Evolutionary conservation across 2,888 invertebrate genomes (phyloP).

Genomic region (Nymphalis c-album): DNA sequence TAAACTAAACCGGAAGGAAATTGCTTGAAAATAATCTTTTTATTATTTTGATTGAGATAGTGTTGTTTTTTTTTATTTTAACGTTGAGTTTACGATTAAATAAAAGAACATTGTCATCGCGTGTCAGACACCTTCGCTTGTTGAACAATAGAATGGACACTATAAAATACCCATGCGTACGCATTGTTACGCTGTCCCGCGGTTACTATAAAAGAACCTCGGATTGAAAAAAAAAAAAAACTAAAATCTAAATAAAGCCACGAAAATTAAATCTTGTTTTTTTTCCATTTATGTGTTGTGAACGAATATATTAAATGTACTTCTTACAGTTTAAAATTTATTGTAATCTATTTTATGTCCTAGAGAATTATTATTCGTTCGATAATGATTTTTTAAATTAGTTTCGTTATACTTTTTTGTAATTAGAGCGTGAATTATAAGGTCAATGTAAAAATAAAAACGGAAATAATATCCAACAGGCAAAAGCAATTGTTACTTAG

Average conservation of each 20-base stretch:
- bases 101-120: slow-evolving; percentile 29
- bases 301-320: background rate
- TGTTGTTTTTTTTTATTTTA: background rate
- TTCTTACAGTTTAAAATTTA: background rate
- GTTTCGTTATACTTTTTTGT: background rate
- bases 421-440: slow-evolving; percentile 34
- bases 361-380: background rate
- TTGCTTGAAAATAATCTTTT: background rate
- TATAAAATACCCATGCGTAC: slow-evolving; percentile 52
- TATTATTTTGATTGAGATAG: background rate
- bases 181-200: slow-evolving; percentile 39
- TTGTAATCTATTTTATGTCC: background rate
- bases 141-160: slow-evolving; percentile 52
- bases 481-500: background rate
- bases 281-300: no score
- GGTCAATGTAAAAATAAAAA: slow-evolving; percentile 19
- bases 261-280: no score
- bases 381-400: background rate
- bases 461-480: slow-evolving; percentile 1
- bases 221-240: slow-evolving; percentile 35
- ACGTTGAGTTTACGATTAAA: slow-evolving; percentile 7
- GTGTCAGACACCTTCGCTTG: slow-evolving; percentile 33
- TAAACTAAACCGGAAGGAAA: background rate
- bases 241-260: slow-evolving; percentile 6
- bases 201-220: slow-evolving; percentile 43